A percentile compares a stretch with the other conserved stretches of the same genome.
phyloP scores from a whole-genome alignment of 1,140 invertebrate genomes.

The Cylas formicarius region DNA sequence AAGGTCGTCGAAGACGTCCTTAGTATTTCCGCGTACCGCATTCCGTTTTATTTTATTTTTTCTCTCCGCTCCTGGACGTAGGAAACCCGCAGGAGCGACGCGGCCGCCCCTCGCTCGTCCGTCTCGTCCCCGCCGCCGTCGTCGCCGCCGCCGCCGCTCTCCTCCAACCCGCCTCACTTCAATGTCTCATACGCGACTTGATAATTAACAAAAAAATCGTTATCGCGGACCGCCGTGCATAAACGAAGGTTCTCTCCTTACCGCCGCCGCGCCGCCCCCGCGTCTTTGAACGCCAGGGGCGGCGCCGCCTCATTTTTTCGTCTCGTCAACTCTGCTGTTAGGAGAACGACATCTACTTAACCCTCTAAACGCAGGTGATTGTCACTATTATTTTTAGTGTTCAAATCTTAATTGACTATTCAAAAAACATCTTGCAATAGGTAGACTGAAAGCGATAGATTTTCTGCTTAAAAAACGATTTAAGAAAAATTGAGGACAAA shows the following conservation, averaged over 20 bases:
- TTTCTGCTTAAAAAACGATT: too few species aligned
- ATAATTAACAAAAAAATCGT: conserved; percentile 46
- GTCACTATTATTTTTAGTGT: too few species aligned
- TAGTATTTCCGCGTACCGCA: too few species aligned
- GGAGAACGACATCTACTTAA: too few species aligned
- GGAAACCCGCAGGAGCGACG: conserved; percentile 31
- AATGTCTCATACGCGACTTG: conserved; percentile 42
- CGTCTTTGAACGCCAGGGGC: conserved; percentile 4
- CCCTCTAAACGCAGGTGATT: too few species aligned
- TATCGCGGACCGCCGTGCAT: conserved; percentile 42
- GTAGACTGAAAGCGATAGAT: too few species aligned
- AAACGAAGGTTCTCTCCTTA: conserved; percentile 39
- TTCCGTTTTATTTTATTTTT: conserved; percentile 19
- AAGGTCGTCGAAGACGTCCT: too few species aligned
- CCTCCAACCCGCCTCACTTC: conserved; percentile 24
- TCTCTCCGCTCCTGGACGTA: conserved; percentile 24
- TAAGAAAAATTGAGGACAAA: too few species aligned
- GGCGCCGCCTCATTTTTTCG: conserved; percentile 17
- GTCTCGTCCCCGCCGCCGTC: conserved; percentile 11
- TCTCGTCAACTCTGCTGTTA: too few species aligned
- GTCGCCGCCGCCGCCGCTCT: conserved; percentile 8
- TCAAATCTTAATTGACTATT: too few species aligned
- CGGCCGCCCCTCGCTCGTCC: conserved; percentile 14
- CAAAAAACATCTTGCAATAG: too few species aligned
- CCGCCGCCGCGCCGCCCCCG: conserved; percentile 13